A percentile compares a stretch with the other conserved stretches of the same genome.
These are phyloP conservation scores for Clavelina lepadiformis DNA, from an alignment of 23 tunicate species.

Conservation along the genomic window DNA sequence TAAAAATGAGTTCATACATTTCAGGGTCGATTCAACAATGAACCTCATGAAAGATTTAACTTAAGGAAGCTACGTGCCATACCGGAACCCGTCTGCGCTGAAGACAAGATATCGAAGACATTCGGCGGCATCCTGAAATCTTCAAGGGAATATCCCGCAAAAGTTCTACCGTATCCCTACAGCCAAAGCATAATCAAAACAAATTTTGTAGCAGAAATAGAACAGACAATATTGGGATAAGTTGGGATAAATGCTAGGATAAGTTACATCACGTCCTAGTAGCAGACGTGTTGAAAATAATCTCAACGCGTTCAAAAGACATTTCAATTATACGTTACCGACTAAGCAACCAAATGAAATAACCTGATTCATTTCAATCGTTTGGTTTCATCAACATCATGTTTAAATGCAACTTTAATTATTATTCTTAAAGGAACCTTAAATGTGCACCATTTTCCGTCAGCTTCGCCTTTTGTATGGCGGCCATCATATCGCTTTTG, in stretches of 20 bases:
- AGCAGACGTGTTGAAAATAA: no score
- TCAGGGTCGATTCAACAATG: not conserved
- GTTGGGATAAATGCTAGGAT: no score
- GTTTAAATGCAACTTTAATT: no score
- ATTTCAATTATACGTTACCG: no score
- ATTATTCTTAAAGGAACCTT: conserved; percentile 65
- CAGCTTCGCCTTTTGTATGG: conserved; percentile 75
- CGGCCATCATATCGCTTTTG: conserved; percentile 48
- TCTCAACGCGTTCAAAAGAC: no score
- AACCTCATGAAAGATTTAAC: not conserved
- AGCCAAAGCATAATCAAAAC: conserved; percentile 3
- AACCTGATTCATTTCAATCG: no score
- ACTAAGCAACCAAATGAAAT: no score
- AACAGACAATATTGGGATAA: no score
- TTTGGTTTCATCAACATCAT: no score
- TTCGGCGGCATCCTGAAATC: conserved; percentile 95
- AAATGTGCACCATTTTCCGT: conserved; percentile 87
- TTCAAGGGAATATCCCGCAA: conserved; percentile 54
- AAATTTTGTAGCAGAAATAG: no score
- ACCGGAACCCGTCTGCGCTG: conserved; percentile 3
- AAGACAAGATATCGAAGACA: conserved; percentile 74
- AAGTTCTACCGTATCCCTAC: conserved; percentile 58
- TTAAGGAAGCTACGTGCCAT: not conserved
- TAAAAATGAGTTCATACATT: not conserved
- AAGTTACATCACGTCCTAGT: no score